Evolutionary conservation across 37 sponge, comb jelly and placozoan genomes (phyloP).

Genomic region (Cliona cf. orientalis): DNA sequence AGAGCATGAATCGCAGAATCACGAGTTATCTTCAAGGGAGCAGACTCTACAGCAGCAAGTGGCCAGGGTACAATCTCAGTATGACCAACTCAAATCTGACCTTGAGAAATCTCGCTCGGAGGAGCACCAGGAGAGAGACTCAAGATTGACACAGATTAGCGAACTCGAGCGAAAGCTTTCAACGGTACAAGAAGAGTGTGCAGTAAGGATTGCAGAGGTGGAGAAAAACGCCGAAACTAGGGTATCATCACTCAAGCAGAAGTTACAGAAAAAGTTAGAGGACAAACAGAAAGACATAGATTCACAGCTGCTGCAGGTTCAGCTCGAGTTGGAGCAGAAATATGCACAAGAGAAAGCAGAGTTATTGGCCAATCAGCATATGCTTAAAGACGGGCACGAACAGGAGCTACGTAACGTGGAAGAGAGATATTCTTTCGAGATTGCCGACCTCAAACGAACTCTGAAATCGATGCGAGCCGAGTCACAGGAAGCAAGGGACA

Average conservation of each 20-base stretch:
- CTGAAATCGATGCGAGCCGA: constrained; percentile 9
- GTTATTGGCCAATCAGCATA: background rate
- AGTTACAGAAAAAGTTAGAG: constrained; percentile 34
- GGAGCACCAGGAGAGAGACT: background rate
- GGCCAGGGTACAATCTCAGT: background rate
- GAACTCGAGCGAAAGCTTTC: constrained; percentile 32
- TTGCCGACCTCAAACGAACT: constrained; percentile 5
- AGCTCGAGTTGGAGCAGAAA: constrained; percentile 1
- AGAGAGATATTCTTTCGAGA: background rate
- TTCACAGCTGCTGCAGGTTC: background rate
- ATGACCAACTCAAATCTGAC: background rate
- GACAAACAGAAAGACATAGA: background rate
- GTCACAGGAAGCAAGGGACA: constrained; percentile 19
- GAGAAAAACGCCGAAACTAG: constrained; percentile 55
- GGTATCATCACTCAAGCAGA: constrained; percentile 36
- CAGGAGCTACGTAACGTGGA: constrained; percentile 1
- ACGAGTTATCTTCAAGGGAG: constrained; percentile 1
- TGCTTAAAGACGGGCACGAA: background rate
- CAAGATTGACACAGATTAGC: background rate
- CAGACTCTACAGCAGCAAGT: constrained; percentile 4
- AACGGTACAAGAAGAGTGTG: constrained; percentile 4
- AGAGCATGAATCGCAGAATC: constrained; percentile 20
- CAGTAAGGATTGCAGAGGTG: constrained; percentile 37
- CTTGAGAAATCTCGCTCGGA: background rate
- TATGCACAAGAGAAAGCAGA: constrained; percentile 11